These are phyloP conservation scores for Noctua pronuba DNA, from an alignment of 2,888 invertebrate species.

Conservation along the genomic window DNA sequence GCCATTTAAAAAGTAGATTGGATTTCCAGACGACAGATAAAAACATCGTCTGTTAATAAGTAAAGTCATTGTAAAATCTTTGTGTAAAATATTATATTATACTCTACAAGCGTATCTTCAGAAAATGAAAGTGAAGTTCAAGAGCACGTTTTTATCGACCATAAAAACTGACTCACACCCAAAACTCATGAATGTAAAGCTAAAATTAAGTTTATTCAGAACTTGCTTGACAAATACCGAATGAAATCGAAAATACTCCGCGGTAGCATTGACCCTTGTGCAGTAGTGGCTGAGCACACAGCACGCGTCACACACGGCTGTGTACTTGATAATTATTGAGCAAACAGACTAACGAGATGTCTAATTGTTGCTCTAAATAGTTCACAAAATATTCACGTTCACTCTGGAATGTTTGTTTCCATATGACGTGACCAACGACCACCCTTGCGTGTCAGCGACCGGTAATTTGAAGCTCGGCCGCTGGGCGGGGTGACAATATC, in stretches of 20 bases:
- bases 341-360: constrained; percentile 78
- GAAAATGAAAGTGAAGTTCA: constrained; percentile 54
- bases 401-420: constrained; percentile 70
- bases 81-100: constrained; percentile 3
- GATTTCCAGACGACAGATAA: background rate
- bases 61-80: background rate
- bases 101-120: constrained; percentile 4
- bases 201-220: constrained; percentile 62
- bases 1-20: too few species aligned
- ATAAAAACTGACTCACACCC: constrained; percentile 42
- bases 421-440: constrained; percentile 49
- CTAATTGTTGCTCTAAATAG: constrained; percentile 83
- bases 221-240: constrained; percentile 67
- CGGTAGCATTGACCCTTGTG: constrained; percentile 78
- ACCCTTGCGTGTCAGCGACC: constrained; percentile 60
- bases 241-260: constrained; percentile 70
- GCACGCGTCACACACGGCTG: constrained; percentile 71
- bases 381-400: constrained; percentile 77
- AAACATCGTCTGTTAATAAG: background rate
- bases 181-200: constrained; percentile 60
- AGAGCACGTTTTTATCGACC: constrained; percentile 37
- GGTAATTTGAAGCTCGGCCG: constrained; percentile 50
- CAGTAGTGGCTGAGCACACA: constrained; percentile 53
- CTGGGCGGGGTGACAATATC: constrained; percentile 59
- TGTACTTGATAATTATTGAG: constrained; percentile 70